Base-by-base conservation (phyloP, 2,888 invertebrate genomes). In the Glaucopsyche alexis region DNA sequence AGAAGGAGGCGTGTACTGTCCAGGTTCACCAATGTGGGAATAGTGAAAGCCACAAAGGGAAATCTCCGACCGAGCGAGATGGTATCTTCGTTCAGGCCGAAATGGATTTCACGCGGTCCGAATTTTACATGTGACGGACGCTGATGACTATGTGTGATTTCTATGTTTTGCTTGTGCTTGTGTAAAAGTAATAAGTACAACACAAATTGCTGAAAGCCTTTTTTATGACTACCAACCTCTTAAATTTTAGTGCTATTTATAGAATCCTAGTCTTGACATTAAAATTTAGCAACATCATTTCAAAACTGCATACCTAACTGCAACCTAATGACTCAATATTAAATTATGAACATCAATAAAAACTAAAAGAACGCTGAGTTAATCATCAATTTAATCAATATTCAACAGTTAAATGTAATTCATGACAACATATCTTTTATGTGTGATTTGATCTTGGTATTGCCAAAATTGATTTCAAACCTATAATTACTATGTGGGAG, bases 241-340 rank as follows among this genome's bases (percentile, higher is more conserved):
- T 29, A 60, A 60, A 38, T 8, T 38, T 60, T 19, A 60, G 60
- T 38, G 29, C 47, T 47, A 47, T 60, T 29, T 60, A 14, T 38
- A 60, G 29, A 60, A 60, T 60, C 29, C 60, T 60, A 60, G 60
- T 60, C 29, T 29, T 60, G 60, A 38, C 60, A 60, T 60, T 60
- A 60, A 60, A 60, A 60, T 60, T 60, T 14, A 38, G 60, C 60
- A 60, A 60, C 29, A 60, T 38, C 29, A 38, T 60, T 60, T 3
- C 29, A 60, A 60, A 60, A 60, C 60, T 60, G 60, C 60, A 60
- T 38, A 13, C 60, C 29, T 38, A 60, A 14, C 60, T 60, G 60
- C 60, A 13, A 60, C 13, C 13, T 60, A 60, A 60, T 60, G 14
- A 60, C 29, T 13, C 60, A 60, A 29, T 60, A 60, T 60, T 38